A percentile compares a stretch with the other conserved stretches of the same genome.
Evolutionary conservation across 2,113 vertebrate species (phyloP).

Genomic region (Leiothrix lutea): DNA sequence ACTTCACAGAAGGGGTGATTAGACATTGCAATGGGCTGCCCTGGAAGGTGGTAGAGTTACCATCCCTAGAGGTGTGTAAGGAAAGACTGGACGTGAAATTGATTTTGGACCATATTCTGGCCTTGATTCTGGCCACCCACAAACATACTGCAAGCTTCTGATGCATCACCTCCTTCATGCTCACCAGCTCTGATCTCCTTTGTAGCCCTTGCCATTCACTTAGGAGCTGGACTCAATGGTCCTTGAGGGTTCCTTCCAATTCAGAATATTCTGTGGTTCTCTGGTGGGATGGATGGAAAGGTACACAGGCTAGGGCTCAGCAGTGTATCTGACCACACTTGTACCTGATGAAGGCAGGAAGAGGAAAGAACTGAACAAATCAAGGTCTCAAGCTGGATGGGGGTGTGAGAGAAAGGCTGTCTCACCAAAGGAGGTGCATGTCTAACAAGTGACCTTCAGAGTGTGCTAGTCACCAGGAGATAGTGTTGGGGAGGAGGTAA

Average conservation of each 20-base stretch:
- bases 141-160: background rate
- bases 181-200: background rate
- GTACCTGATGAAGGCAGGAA: background rate
- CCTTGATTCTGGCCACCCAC: background rate
- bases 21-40: background rate
- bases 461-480: background rate
- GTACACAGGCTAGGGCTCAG: background rate
- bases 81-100: background rate
- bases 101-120: background rate
- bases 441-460: background rate
- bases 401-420: background rate
- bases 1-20: background rate
- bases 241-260: background rate
- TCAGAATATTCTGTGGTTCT: background rate
- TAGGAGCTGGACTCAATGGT: background rate
- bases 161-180: accelerated
- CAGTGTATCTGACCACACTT: background rate
- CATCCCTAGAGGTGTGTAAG: background rate
- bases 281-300: background rate
- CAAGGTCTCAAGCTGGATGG: background rate
- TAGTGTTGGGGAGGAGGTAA: background rate
- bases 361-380: background rate
- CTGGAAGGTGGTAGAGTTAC: accelerated
- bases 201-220: background rate
- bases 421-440: background rate